Percentiles rank a stretch among this genome's conserved stretches.
These are phyloP conservation scores for Leptosomus discolor DNA, from an alignment of 2,113 vertebrate species.

Conservation along the genomic window DNA sequence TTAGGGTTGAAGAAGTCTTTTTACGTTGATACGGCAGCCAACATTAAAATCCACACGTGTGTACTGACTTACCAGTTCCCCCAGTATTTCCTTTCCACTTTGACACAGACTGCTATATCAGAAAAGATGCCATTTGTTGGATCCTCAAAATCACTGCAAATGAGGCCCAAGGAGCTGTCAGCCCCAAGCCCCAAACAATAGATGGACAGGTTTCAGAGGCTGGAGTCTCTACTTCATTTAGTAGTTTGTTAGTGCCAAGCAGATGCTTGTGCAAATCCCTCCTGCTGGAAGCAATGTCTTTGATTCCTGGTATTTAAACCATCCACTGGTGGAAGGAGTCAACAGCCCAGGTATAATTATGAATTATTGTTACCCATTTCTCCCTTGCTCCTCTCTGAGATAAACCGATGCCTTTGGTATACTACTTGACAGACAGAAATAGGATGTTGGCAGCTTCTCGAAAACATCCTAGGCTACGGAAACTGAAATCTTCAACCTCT, in stretches of 20 bases:
- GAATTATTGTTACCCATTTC: not conserved
- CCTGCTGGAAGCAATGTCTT: not conserved
- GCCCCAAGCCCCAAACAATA: not conserved
- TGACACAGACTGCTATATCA: not conserved
- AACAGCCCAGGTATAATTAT: not conserved
- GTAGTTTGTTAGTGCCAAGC: not conserved
- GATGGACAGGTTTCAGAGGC: not conserved
- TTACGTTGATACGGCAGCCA: not conserved
- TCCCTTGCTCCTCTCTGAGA: not conserved
- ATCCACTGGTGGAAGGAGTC: not conserved
- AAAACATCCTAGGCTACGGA: not conserved
- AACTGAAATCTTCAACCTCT: not conserved
- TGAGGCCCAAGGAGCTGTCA: not conserved
- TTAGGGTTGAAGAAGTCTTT: not conserved
- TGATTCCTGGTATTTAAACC: not conserved
- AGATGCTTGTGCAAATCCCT: not conserved
- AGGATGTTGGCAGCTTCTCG: not conserved
- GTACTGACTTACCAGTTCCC: not conserved
- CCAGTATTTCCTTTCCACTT: not conserved
- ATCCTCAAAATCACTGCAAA: not conserved
- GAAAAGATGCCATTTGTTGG: not conserved
- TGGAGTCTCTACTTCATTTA: not conserved
- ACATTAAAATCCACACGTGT: not conserved
- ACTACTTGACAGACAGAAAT: not conserved
- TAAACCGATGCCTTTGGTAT: not conserved